Evolutionary conservation across 2,797 vertebrate genomes (phyloP), one percentile per base, ranked within the genome.

Genomic region (Mastacembelus armatus): DNA sequence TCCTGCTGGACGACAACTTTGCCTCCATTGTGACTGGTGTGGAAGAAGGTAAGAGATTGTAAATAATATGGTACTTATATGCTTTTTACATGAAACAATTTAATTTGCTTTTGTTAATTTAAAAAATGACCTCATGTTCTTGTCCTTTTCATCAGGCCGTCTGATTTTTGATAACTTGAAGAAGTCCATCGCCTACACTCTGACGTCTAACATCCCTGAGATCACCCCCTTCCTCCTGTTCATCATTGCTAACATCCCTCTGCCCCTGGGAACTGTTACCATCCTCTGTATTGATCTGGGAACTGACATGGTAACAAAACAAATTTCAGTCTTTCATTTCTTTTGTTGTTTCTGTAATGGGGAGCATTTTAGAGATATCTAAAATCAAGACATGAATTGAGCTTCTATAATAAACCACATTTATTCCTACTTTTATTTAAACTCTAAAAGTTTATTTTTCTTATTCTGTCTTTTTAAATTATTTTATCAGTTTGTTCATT

Each of bases 141-240:
- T 52, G 16, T 21, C 48, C 15, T 49, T 27, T 24, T 38, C 26
- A 24, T 18, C 71, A 98, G 97, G 97, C 19, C 97, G 97, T 71
- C 92, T 98, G 86, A 98, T 98, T 87, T 98, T 98, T 71, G 97
- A 98, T 92, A 98, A 98, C 92, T 88, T 98, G 91, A 98, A 98
- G 93, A 98, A 98, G 84, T 98, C 97, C 55, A 98, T 98, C 27
- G 97, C 96, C 51, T 98, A 98, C 88, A 98, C 97, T 47, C 92
- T 98, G 87, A 98, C 97, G 81, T 98, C 96, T 81, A 98, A 98
- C 92, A 98, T 98, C 86, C 97, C 97, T 0, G 97, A 98, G 90
- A 98, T 98, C 84, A 96, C 97, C 0, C 96, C 97, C 5, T 98
- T 98, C 93, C 93, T 98, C 74, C 87, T 98, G 78, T 98, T 98